A percentile compares a stretch with the other conserved stretches of the same genome.
Conservation (phyloP, 2,113 vertebrate genomes). For the Casuarius casuarius region DNA sequence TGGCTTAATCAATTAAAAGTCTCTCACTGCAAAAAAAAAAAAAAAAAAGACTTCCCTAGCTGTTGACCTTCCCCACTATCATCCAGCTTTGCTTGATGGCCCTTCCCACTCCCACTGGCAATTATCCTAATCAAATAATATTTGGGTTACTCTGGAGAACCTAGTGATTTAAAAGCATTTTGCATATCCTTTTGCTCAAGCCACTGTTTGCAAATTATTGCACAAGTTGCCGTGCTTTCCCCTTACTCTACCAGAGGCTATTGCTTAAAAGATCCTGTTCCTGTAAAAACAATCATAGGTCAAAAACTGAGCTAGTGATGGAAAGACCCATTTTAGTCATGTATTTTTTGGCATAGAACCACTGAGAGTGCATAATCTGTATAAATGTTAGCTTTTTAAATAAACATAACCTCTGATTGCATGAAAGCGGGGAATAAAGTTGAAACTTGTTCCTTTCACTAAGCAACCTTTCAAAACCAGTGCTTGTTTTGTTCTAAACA, state of each 20-base stretch:
- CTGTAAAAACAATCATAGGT: constrained; percentile 77
- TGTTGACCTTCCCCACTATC: background rate
- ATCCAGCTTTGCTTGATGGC: background rate
- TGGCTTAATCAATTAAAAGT: background rate
- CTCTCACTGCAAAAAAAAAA: background rate
- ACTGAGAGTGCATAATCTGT: constrained; percentile 61
- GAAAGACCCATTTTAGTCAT: constrained; percentile 69
- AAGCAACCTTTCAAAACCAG: constrained; percentile 23
- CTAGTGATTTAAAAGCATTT: constrained; percentile 14
- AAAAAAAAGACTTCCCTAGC: background rate
- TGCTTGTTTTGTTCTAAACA: constrained; percentile 34
- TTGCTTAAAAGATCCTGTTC: constrained; percentile 73
- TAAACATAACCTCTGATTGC: constrained; percentile 72
- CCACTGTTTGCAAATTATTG: constrained; percentile 62
- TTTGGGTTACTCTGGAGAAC: constrained; percentile 4
- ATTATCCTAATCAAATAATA: constrained; percentile 14
- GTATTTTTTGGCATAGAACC: constrained; percentile 74
- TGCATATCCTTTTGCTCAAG: constrained; percentile 46
- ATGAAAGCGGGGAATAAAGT: constrained; percentile 45
- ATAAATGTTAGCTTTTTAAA: constrained; percentile 75
- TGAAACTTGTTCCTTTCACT: constrained; percentile 57
- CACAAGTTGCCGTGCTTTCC: constrained; percentile 49
- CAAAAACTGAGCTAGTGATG: constrained; percentile 55
- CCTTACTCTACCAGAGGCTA: constrained; percentile 35
- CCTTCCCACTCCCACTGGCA: constrained; percentile 9